These are phyloP conservation scores for Ranitomeya variabilis DNA, from an alignment of 2,113 vertebrate genomes.

Conservation along the genomic window DNA sequence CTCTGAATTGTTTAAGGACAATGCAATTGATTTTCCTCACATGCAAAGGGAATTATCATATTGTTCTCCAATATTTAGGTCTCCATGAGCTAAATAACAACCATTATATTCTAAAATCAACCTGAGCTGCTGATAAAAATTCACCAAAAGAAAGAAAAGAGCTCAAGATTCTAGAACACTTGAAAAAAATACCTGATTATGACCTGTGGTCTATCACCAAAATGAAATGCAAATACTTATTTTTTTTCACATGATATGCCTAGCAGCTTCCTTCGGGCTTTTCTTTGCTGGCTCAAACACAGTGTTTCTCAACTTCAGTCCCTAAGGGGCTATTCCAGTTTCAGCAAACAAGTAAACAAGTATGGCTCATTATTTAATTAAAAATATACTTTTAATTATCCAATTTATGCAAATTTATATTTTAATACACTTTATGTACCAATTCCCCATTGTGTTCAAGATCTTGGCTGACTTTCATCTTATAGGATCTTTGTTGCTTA, in stretches of 20 bases:
- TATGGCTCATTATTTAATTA: too few relatives aligned
- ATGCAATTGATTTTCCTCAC: constrained; percentile 28
- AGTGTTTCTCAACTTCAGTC: too few relatives aligned
- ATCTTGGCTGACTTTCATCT: too few relatives aligned
- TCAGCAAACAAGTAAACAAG: too few relatives aligned
- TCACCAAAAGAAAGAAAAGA: not conserved
- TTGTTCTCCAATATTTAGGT: not conserved
- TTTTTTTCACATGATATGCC: not conserved
- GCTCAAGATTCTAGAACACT: not conserved
- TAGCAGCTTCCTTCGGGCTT: too few relatives aligned
- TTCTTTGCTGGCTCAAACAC: too few relatives aligned
- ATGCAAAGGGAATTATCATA: not conserved
- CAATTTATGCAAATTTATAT: too few relatives aligned
- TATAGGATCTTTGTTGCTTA: too few relatives aligned
- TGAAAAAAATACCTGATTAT: not conserved
- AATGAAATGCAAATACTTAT: not conserved
- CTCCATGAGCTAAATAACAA: not conserved
- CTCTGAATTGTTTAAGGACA: constrained; percentile 33
- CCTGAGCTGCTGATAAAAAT: not conserved
- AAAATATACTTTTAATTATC: too few relatives aligned
- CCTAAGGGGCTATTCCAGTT: too few relatives aligned
- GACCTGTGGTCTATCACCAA: not conserved
- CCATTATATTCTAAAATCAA: not conserved
- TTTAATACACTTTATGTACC: too few relatives aligned
- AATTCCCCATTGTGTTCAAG: too few relatives aligned